Base-by-base conservation (phyloP, 2,888 invertebrate genomes). In the Apodemia hepburni region DNA sequence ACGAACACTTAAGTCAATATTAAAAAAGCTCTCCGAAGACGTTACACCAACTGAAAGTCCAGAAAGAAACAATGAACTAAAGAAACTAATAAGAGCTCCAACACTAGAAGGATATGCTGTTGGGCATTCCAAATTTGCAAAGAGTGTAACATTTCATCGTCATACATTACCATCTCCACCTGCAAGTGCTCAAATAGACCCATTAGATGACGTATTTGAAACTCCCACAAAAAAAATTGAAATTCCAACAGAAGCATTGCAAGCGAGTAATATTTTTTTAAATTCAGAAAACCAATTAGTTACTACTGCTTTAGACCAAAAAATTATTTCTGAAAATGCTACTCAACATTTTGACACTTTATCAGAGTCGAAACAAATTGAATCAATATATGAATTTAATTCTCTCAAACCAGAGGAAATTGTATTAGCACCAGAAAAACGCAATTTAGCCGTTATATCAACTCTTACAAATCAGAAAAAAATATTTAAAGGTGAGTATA, bases 61-160 rank as follows among this genome's bases (percentile, higher is more conserved):
- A 5, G 87, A 89, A 68, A 87, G 87, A 69, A 87, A 77, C 69
- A 93, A 91, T 66, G 95, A 96, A 76, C 86, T 95, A 63, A 93
- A 92, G 72, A 94, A 93, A 77, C 86, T 97, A 66, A 94, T 96
- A 87, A 92, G 95, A 76, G 97, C 97, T 35, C 97, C 96, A 67
- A 97, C 97, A 65, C 91, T 97, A 73, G 97, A 97, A 92, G 97
- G 97, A 66, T 97, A 97, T 85, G 97, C 96, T 65, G 97, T 96
- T 61, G 93, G 97, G 77, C 97, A 97, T 87, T 96, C 96, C 69
- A 97, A 97, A 84, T 94, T 97, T 81, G 93, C 96, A 61, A 97
- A 97, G 92, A 97, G 97, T 85, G 97, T 97, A 69, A 97, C 97
- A 67, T 97, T 97, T 89, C 96, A 97, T 85, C 92, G 95, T 66